Percentiles rank a stretch among this genome's conserved stretches.
Evolutionary conservation across 2,888 invertebrate genomes (phyloP).

Genomic region (Gibbula magus): DNA sequence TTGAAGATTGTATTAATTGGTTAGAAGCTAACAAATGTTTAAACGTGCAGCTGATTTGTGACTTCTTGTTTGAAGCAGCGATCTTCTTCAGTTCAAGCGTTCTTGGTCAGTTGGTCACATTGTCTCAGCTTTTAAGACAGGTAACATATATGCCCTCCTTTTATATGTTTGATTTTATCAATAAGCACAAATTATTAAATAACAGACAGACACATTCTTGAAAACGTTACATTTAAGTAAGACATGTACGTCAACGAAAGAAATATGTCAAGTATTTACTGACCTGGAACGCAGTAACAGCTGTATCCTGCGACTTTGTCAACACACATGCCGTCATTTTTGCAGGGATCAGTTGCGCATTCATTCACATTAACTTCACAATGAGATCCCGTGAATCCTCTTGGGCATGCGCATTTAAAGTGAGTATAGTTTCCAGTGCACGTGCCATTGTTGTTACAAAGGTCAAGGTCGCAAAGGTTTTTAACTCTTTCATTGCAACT

Average conservation of each 20-base stretch:
- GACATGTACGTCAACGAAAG: background rate
- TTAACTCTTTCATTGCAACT: slow-evolving; percentile 56
- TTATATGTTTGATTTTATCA: no score
- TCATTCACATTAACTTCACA: slow-evolving; percentile 71
- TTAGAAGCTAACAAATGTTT: no score
- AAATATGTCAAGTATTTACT: background rate
- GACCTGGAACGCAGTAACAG: slow-evolving; percentile 72
- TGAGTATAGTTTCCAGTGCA: slow-evolving; percentile 60
- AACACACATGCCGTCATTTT: slow-evolving; percentile 66
- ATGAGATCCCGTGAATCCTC: slow-evolving; percentile 61
- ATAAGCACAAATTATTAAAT: no score
- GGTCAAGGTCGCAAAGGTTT: slow-evolving; percentile 58
- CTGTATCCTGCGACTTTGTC: slow-evolving; percentile 64
- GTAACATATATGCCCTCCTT: no score
- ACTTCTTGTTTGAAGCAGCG: no score
- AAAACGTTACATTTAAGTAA: no score
- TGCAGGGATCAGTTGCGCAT: slow-evolving; percentile 68
- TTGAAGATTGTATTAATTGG: no score
- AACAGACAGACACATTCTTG: no score
- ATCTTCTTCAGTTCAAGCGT: no score
- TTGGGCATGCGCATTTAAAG: slow-evolving; percentile 60
- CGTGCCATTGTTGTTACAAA: slow-evolving; percentile 64
- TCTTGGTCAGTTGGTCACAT: no score
- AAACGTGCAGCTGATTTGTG: no score
- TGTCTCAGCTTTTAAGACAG: no score